phyloP scores from a whole-genome alignment of 2,888 invertebrate species.

The Lamellibrachia satsuma region DNA sequence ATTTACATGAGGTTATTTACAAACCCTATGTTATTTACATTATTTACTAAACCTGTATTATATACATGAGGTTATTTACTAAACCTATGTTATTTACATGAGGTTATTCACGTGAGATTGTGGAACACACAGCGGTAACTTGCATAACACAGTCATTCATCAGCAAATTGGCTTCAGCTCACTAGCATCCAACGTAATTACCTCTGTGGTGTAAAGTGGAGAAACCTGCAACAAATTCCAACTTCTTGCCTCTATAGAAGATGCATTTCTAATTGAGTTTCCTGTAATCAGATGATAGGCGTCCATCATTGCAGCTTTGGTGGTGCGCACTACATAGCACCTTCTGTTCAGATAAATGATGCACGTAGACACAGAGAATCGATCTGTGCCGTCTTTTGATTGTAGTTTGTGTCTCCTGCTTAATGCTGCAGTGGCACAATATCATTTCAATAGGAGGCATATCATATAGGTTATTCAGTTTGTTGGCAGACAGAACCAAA shows the following conservation, averaged over 20 bases:
- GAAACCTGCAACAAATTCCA: constrained; percentile 2
- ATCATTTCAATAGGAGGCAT: background rate
- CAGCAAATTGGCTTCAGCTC: background rate
- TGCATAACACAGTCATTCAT: background rate
- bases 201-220: background rate
- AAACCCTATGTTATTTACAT: no score
- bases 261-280: constrained; percentile 17
- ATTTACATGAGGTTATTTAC: constrained; percentile 7
- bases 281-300: constrained; percentile 2
- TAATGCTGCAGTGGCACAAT: background rate
- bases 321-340: background rate
- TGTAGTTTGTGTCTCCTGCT: background rate
- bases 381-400: constrained; percentile 3
- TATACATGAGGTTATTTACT: background rate
- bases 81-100: background rate
- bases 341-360: background rate
- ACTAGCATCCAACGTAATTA: constrained; percentile 2
- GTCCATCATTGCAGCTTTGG: background rate
- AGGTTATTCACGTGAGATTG: background rate
- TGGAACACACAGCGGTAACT: background rate
- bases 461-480: background rate
- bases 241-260: background rate
- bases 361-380: background rate
- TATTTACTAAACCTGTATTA: background rate
- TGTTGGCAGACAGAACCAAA: background rate